Conservation (phyloP, 2,888 invertebrate genomes). For the Drosophila mercatorum region DNA sequence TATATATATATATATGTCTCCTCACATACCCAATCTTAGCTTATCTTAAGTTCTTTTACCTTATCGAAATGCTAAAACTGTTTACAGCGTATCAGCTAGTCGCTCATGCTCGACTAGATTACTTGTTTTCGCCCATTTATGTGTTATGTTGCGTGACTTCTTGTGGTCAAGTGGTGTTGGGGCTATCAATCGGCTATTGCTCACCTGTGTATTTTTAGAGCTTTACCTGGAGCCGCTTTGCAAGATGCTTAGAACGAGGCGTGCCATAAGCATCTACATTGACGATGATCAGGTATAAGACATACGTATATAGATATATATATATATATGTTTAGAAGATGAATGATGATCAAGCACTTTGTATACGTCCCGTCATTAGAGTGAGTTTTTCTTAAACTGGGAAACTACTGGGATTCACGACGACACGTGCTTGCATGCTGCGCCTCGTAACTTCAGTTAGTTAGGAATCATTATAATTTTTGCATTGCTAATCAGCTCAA, state of each 20-base stretch:
- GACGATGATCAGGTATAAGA: constrained; percentile 66
- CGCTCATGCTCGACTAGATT: not conserved
- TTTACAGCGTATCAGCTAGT: not conserved
- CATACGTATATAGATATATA: constrained; percentile 1
- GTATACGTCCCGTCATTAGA: constrained; percentile 32
- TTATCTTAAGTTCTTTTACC: not conserved
- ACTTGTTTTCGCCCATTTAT: not conserved
- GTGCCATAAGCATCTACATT: constrained; percentile 61
- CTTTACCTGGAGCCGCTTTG: constrained; percentile 33
- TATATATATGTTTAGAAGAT: not conserved
- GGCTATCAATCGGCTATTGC: constrained; percentile 4
- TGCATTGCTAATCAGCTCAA: constrained; percentile 30
- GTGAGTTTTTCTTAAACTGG: not conserved
- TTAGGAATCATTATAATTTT: constrained; percentile 20
- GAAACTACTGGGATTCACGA: constrained; percentile 16
- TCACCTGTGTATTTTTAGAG: constrained; percentile 20
- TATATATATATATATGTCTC: not conserved
- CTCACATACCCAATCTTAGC: not conserved
- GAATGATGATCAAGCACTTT: constrained; percentile 17
- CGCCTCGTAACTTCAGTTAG: constrained; percentile 4
- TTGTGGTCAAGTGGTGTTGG: constrained; percentile 18
- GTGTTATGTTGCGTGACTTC: constrained; percentile 11
- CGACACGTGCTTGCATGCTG: constrained; percentile 12
- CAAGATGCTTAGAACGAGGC: constrained; percentile 61
- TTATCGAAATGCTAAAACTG: not conserved